Conservation (phyloP, 2,113 vertebrate species). For the Bos javanicus region DNA sequence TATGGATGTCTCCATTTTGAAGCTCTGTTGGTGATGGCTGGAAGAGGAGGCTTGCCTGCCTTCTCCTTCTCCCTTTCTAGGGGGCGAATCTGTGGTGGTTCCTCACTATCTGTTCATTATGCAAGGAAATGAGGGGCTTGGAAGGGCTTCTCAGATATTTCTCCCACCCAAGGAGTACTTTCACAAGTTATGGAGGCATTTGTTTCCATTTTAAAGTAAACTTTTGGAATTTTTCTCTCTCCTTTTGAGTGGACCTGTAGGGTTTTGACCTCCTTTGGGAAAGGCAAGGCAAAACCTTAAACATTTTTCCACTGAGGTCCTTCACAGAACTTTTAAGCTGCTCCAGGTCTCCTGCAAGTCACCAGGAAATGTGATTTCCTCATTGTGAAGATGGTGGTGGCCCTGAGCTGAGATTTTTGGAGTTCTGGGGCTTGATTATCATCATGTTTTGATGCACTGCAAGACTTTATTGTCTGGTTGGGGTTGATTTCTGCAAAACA, state of each 20-base stretch:
- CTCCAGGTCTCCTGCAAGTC: slow-evolving; percentile 75
- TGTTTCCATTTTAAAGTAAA: slow-evolving; percentile 79
- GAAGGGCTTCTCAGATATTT: slow-evolving; percentile 81
- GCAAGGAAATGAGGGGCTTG: slow-evolving; percentile 81
- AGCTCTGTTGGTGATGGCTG: slow-evolving; percentile 82
- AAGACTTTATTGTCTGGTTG: slow-evolving; percentile 70
- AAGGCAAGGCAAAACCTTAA: slow-evolving; percentile 64
- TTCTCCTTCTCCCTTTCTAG: slow-evolving; percentile 76
- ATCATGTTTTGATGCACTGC: slow-evolving; percentile 67
- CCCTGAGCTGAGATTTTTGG: slow-evolving; percentile 68
- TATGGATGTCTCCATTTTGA: slow-evolving; percentile 84
- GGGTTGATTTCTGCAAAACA: slow-evolving; percentile 60
- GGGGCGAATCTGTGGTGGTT: slow-evolving; percentile 80
- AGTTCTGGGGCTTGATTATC: slow-evolving; percentile 73
- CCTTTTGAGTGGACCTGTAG: slow-evolving; percentile 77
- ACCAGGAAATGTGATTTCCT: slow-evolving; percentile 73
- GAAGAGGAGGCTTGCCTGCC: slow-evolving; percentile 71
- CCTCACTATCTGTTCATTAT: slow-evolving; percentile 79
- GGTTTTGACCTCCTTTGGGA: slow-evolving; percentile 76
- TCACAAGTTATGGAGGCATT: slow-evolving; percentile 75
- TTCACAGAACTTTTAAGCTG: slow-evolving; percentile 67
- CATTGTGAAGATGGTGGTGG: slow-evolving; percentile 71
- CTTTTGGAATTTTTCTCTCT: slow-evolving; percentile 70
- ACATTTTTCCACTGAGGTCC: slow-evolving; percentile 74
- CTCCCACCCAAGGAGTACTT: slow-evolving; percentile 77